Evolutionary conservation across 2,113 vertebrate species (phyloP), one percentile per base, ranked within the genome.

Genomic region (Hyla sarda): DNA sequence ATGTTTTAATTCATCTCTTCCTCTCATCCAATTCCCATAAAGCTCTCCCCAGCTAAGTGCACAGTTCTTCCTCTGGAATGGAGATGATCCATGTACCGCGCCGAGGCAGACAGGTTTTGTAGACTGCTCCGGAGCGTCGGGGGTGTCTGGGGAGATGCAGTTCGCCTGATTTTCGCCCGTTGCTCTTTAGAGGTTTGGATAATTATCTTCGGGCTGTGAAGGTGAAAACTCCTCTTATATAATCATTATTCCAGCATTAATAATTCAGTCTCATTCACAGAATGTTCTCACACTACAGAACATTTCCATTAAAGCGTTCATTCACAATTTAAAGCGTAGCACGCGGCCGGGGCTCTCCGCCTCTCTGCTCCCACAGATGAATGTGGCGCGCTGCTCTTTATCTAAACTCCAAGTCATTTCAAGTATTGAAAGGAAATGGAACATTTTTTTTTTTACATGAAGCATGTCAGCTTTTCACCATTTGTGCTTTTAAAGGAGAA

Each of bases 231-330:
- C 9, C 30, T 56, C 60, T 85, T 85, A 85, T 71, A 79, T 85
- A 85, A 85, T 85, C 75, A 79, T 85, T 85, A 85, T 54, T 79
- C 78, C 58, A 71, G 6, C 75, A 80, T 85, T 78, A 85, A 85
- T 85, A 79, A 79, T 85, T 79, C 75, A 85, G 60, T 7, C 77
- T 85, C 62, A 71, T 85, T 85, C 84, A 79, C 75, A 30, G 14
- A 23, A 30, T 6, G 21, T 62, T 48, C 83, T 37, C 83, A 25
- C 56, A 21, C 75, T 69, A 85, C 74, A 80, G 60, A 54, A 54
- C 62, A 71, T 54, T 85, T 79, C 75, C 84, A 85, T 85, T 71
- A 71, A 16, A 79, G 19, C 28, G 34, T 85, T 71, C 84, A 85
- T 79, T 85, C 84, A 85, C 84, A 85, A 79, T 85, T 85, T 71